phyloP scores from a whole-genome alignment of 2,113 vertebrate species.

The Alces alces region DNA sequence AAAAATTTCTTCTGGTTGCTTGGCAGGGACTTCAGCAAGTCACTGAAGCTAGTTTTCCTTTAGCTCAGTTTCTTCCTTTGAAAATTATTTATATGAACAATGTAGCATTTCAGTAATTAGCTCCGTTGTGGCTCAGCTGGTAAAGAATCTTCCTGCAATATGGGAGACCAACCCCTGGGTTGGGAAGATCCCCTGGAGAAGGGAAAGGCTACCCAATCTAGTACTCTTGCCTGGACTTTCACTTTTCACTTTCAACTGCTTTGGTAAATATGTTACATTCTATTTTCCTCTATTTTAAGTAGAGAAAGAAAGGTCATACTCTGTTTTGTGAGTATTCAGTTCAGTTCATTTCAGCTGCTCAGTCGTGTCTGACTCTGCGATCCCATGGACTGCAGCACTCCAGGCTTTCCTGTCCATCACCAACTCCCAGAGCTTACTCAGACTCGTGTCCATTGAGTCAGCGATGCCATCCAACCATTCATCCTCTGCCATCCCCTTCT shows the following conservation, averaged over 20 bases:
- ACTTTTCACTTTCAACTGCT: background rate
- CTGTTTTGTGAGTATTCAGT: background rate
- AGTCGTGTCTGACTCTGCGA: rapidly evolving
- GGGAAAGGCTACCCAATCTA: background rate
- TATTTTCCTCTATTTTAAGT: background rate
- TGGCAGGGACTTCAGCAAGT: background rate
- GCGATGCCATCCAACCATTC: background rate
- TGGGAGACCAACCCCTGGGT: background rate
- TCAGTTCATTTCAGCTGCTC: background rate
- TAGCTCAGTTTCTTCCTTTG: background rate
- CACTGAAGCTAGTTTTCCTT: background rate
- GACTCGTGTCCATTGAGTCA: rapidly evolving
- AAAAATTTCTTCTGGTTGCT: background rate
- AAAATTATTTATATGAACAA: background rate
- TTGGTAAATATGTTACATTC: background rate
- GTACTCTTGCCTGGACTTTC: background rate
- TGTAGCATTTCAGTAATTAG: background rate
- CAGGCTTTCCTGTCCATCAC: background rate
- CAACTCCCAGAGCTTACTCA: background rate
- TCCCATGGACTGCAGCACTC: background rate
- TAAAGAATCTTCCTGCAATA: background rate
- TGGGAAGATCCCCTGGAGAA: background rate
- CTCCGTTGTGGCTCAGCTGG: background rate
- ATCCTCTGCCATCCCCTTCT: background rate
- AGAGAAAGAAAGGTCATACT: background rate